phyloP scores from a whole-genome alignment of 2,113 vertebrate genomes.

The Oriolus oriolus region DNA sequence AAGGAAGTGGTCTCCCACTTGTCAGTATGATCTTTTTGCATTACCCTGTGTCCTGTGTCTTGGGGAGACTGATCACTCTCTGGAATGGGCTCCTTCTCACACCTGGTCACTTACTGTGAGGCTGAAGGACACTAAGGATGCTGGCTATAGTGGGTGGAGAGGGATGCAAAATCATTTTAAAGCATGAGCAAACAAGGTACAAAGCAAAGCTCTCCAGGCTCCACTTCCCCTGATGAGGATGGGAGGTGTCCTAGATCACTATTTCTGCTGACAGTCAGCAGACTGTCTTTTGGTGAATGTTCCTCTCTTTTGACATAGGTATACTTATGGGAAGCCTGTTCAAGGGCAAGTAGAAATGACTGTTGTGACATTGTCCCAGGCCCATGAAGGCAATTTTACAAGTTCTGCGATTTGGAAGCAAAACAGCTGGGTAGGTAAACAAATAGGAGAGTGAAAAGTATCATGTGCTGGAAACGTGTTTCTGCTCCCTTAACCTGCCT shows the following conservation, averaged over 20 bases:
- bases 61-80: neutral
- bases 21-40: neutral
- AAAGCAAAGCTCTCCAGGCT: neutral
- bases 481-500: neutral
- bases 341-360: neutral
- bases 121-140: neutral
- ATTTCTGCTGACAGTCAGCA: neutral
- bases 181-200: neutral
- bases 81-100: neutral
- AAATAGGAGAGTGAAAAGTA: neutral
- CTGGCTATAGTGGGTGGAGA: neutral
- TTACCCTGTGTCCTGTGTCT: neutral
- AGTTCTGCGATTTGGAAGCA: neutral
- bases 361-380: neutral
- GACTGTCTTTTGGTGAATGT: neutral
- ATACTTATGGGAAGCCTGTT: slow-evolving; percentile 62
- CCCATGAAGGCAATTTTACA: accelerated
- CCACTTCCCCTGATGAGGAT: neutral
- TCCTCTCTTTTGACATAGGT: slow-evolving; percentile 37
- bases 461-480: neutral
- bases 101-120: neutral
- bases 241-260: neutral
- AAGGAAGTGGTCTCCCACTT: neutral
- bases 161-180: neutral
- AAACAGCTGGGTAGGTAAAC: slow-evolving; percentile 11